Conservation (phyloP, 2,113 vertebrate genomes). For the Pyrgilauda ruficollis region DNA sequence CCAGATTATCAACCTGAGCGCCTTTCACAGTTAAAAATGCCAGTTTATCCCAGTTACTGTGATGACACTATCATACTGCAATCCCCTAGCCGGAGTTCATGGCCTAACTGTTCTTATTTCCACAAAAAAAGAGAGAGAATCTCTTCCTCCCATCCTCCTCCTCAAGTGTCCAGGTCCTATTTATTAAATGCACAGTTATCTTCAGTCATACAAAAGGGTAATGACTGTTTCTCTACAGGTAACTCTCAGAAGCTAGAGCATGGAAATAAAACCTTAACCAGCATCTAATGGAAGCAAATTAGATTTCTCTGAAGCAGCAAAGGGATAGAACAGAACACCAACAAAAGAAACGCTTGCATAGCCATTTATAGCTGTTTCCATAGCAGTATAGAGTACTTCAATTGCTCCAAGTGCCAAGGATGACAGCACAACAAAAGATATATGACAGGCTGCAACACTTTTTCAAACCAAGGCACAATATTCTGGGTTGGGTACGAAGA, state of each 20-base stretch:
- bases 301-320: conserved; percentile 31
- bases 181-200: not conserved
- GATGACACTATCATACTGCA: not conserved
- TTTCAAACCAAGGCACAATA: not conserved
- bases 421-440: conserved; percentile 26
- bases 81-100: not conserved
- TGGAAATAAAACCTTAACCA: conserved; percentile 17
- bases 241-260: not conserved
- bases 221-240: not conserved
- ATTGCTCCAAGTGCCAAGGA: conserved; percentile 16
- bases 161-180: not conserved
- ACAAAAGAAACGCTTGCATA: conserved; percentile 40
- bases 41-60: not conserved
- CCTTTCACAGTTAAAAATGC: not conserved
- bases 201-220: not conserved
- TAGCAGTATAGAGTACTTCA: conserved; percentile 31
- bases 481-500: not conserved
- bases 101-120: not conserved
- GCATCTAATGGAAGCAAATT: not conserved
- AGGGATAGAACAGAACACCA: conserved; percentile 8
- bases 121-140: not conserved
- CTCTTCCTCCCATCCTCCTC: not conserved
- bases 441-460: not conserved
- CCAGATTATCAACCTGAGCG: not conserved
- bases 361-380: conserved; percentile 61